Percentiles rank a stretch among this genome's conserved stretches.
Evolutionary conservation across 2,888 invertebrate genomes (phyloP).

Genomic region (Osmoderma eremita): DNA sequence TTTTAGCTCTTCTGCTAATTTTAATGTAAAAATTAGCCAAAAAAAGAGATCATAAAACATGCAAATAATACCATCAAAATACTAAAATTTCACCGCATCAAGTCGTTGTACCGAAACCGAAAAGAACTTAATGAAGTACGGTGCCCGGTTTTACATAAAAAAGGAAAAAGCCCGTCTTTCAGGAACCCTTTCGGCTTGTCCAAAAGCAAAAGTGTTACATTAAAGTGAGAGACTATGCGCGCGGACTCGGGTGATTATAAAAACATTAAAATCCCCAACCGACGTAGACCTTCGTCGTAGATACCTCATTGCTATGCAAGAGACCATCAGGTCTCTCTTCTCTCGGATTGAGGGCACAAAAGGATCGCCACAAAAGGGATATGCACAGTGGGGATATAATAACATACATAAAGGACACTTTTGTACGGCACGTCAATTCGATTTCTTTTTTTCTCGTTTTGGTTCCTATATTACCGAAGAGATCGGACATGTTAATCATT

Average conservation of each 20-base stretch:
- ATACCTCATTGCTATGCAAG: conserved; percentile 63
- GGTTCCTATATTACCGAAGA: conserved; percentile 20
- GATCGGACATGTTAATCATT: conserved; percentile 44
- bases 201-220: conserved; percentile 59
- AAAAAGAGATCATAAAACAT: conserved; percentile 45
- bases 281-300: conserved; percentile 47
- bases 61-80: conserved; percentile 48
- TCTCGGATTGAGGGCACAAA: conserved; percentile 54
- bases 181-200: conserved; percentile 58
- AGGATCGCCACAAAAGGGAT: conserved; percentile 48
- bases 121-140: conserved; percentile 57
- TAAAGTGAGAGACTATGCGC: conserved; percentile 45
- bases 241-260: conserved; percentile 60
- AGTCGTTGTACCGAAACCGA: conserved; percentile 47
- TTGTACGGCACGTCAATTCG: conserved; percentile 57
- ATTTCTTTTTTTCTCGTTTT: conserved; percentile 50
- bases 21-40: conserved; percentile 34
- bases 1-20: conserved; percentile 18
- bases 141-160: conserved; percentile 60
- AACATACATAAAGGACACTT: conserved; percentile 60
- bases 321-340: conserved; percentile 51
- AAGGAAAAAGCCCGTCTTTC: conserved; percentile 62
- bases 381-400: conserved; percentile 56
- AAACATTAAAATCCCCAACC: conserved; percentile 63
- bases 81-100: conserved; percentile 51